Evolutionary conservation across 2,888 invertebrate genomes (phyloP).

Genomic region (Keiferia lycopersicella): DNA sequence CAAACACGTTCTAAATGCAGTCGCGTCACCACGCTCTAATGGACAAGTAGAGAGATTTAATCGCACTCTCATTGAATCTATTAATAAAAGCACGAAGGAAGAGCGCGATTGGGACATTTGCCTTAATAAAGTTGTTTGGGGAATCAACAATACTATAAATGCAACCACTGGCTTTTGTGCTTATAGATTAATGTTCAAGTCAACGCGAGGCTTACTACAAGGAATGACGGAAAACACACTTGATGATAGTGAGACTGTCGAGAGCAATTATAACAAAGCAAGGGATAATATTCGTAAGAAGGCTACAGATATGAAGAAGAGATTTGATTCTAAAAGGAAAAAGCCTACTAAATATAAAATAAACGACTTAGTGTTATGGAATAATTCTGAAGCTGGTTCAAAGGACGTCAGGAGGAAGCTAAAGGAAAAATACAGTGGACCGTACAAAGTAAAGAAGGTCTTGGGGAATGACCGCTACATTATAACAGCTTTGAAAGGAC

Average conservation of each 20-base stretch:
- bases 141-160: too few relatives aligned
- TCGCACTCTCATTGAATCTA: neutral
- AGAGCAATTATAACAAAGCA: neutral
- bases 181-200: neutral
- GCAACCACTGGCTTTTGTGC: neutral
- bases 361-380: slow-evolving; percentile 8
- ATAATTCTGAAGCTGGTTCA: neutral
- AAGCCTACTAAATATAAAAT: neutral
- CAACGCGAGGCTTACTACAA: neutral
- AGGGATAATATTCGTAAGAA: neutral
- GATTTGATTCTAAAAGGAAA: too few relatives aligned
- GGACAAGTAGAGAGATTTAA: slow-evolving; percentile 11
- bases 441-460: neutral
- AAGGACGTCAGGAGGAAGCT: too few relatives aligned
- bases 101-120: neutral
- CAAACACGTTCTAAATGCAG: neutral
- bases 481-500: neutral
- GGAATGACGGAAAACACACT: neutral
- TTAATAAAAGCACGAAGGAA: neutral
- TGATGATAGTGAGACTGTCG: neutral
- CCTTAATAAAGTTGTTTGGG: too few relatives aligned
- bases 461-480: slow-evolving; percentile 2
- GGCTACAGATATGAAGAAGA: neutral
- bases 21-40: neutral
- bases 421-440: too few relatives aligned